These are phyloP conservation scores for Ditylenchus weischeri DNA, from an alignment of 2,888 invertebrate species.

Conservation along the genomic window DNA sequence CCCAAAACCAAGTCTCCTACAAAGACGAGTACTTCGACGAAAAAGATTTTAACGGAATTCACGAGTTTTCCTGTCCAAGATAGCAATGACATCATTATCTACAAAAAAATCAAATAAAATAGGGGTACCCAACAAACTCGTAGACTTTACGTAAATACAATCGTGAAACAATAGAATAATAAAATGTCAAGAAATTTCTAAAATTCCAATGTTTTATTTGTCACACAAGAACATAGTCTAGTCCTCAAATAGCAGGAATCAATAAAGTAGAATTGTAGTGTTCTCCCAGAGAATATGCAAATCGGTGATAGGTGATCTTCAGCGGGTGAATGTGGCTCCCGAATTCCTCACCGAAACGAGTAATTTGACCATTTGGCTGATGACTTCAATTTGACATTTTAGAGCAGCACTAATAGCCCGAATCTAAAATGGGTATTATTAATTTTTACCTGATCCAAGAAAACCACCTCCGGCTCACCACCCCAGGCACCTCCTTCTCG, in stretches of 20 bases:
- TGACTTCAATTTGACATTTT: conserved; percentile 63
- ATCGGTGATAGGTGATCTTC: conserved; percentile 74
- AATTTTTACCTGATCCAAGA: no score
- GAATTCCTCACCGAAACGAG: conserved; percentile 74
- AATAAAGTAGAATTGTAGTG: conserved; percentile 81
- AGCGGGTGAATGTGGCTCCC: conserved; percentile 58
- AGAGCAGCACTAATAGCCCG: conserved; percentile 40
- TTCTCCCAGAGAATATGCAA: conserved; percentile 85
- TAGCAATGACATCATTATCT: not conserved
- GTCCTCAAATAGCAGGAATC: not conserved
- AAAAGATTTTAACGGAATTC: not conserved
- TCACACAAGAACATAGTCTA: no score
- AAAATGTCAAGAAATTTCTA: not conserved
- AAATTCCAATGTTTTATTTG: not conserved
- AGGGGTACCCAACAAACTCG: no score
- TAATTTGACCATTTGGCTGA: conserved; percentile 80
- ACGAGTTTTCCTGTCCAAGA: not conserved
- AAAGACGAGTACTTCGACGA: conserved; percentile 1
- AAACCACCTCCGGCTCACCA: conserved; percentile 77
- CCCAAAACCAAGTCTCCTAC: not conserved
- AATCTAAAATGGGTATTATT: conserved; percentile 20
- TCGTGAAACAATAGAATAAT: no score
- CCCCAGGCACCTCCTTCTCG: conserved; percentile 73
- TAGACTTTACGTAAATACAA: no score
- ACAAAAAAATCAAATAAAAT: not conserved